Evolutionary conservation across 2,797 vertebrate species (phyloP).

Genomic region (Chloroceryle amazona): DNA sequence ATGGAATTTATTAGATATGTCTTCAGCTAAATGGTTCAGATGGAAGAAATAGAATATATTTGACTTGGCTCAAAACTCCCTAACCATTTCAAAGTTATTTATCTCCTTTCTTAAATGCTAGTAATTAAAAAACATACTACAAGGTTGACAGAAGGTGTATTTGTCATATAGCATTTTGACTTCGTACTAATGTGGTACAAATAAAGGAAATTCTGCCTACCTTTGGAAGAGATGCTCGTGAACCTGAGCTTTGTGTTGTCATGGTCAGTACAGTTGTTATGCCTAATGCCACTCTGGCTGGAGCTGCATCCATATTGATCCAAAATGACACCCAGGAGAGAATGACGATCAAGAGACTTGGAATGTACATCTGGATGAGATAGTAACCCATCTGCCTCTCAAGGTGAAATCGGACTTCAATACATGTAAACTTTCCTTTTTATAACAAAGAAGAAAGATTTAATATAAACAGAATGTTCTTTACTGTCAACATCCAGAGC

Average conservation of each 20-base stretch:
- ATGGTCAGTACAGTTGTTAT: slow-evolving; percentile 98
- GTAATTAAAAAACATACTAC: background rate
- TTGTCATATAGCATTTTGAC: background rate
- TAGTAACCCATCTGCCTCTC: slow-evolving; percentile 99
- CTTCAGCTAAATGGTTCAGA: background rate
- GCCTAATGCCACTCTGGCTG: slow-evolving; percentile 93
- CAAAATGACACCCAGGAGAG: slow-evolving; percentile 98
- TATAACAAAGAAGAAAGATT: slow-evolving; percentile 25
- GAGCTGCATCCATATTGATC: slow-evolving; percentile 98
- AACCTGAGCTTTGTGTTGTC: slow-evolving; percentile 98
- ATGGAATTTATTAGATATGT: background rate
- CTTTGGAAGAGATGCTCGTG: slow-evolving; percentile 95
- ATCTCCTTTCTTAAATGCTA: background rate
- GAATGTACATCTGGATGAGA: slow-evolving; percentile 99
- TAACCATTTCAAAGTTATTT: background rate
- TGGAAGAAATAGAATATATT: background rate
- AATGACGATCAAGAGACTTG: slow-evolving; percentile 95
- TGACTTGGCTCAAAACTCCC: rapidly evolving
- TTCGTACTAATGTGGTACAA: background rate
- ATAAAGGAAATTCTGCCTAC: slow-evolving; percentile 65
- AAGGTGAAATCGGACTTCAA: slow-evolving; percentile 95
- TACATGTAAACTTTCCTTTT: slow-evolving; percentile 95
- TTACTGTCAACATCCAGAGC: background rate
- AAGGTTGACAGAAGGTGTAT: background rate
- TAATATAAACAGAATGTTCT: background rate